A percentile compares a stretch with the other conserved stretches of the same genome.
Conservation (phyloP, 2,888 invertebrate genomes). For the Empis stercorea region DNA sequence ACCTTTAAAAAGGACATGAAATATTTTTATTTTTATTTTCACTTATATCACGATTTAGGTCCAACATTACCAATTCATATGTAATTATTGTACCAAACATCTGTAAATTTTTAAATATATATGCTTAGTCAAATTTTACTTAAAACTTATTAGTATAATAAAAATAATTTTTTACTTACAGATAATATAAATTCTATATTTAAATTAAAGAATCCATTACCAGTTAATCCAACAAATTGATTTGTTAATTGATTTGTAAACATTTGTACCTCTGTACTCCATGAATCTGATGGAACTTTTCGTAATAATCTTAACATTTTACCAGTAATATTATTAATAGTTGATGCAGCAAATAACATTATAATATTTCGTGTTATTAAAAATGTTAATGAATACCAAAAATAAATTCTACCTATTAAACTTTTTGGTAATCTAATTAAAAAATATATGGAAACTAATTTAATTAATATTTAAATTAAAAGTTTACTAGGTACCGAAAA, state of each 20-base stretch:
- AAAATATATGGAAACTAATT: neutral
- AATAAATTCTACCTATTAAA: conserved; percentile 36
- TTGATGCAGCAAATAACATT: conserved; percentile 41
- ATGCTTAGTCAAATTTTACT: neutral
- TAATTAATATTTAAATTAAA: neutral
- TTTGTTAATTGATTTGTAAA: conserved; percentile 27
- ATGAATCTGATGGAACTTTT: conserved; percentile 35
- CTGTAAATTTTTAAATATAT: no score
- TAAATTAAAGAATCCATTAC: conserved; percentile 27
- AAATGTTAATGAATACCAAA: conserved; percentile 42
- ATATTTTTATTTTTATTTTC: no score
- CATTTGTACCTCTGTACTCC: conserved; percentile 34
- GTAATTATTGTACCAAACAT: conserved; percentile 50
- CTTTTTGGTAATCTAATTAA: neutral
- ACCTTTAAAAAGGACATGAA: no score
- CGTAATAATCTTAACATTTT: conserved; percentile 37
- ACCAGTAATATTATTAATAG: conserved; percentile 40
- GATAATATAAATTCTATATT: conserved; percentile 28
- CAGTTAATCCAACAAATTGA: conserved; percentile 28
- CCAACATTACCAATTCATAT: conserved; percentile 44
- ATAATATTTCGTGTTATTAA: conserved; percentile 39
- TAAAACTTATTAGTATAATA: neutral
- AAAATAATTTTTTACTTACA: conserved; percentile 15
- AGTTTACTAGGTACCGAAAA: conserved; percentile 24
- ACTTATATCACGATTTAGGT: no score